Evolutionary conservation across 2,797 vertebrate genomes (phyloP), one percentile per base, ranked within the genome.

Genomic region (Platalea minor): DNA sequence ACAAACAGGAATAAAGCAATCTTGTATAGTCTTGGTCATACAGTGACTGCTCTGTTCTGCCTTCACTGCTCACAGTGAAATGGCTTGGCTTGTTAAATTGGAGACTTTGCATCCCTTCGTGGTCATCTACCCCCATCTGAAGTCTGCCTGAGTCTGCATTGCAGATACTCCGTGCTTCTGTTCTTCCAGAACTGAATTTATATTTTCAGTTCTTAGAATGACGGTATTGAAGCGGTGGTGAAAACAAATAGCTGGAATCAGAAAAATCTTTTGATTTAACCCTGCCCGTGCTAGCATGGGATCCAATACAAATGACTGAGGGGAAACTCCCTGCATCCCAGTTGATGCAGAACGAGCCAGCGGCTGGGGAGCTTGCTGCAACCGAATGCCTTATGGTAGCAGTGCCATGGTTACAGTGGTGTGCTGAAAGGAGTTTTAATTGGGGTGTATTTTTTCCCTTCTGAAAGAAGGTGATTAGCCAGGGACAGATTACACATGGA

Each of bases 31-130:
- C 79, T 93, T 80, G 68, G 41, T 82, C 74, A 15, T 59, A 97
- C 96, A 97, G 89, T 96, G 94, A 39, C 56, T 29, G 21, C 91
- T 96, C 96, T 97, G 96, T 98, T 96, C 91, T 90, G 60, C 83
- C 48, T 95, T 95, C 17, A 1, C 31, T 80, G 65, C 85, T 94
- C 33, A 5, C 28, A 37, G 73, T 25, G n/a, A 54, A 81, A 75
- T 45, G 78, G 26, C 51, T 86, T 86, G 63, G 78, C 82, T 56
- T 79, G 33, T 80, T 83, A 23, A 82, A 54, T 43, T 41, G 72
- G 37, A 93, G 89, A 35, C 24, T 89, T 88, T 88, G 48, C 70
- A 68, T 94, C 84, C 48, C 53, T 95, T 65, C 0, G 0, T 64
- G 72, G 76, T 89, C 81, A 48, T 20, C 90, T 91, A 18, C 29